Evolutionary conservation across 2,888 invertebrate genomes (phyloP), one percentile per base, ranked within the genome.

Genomic region (Oscheius sp.): DNA sequence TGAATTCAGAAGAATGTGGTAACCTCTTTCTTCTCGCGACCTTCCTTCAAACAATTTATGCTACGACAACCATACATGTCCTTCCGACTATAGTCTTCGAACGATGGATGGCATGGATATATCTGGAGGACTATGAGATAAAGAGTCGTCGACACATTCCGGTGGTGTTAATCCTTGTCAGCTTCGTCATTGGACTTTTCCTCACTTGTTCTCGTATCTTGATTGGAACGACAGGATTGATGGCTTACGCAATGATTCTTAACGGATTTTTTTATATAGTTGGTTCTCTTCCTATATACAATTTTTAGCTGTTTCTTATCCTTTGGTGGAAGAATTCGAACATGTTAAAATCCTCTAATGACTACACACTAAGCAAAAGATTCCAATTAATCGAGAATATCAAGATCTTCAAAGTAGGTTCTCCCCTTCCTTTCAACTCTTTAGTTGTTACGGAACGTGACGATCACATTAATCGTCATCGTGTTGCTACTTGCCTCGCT

Each of bases 1-100:
- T 12, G 4, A 17, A 17, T 41, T 12, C 41, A 41, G 41, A 50
- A 14, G 26, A 26, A 20, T 54, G 54, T 12, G 17, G 20, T 20
- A 5, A 14, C 17, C 17, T 54, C 54, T 54, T 22, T n/a, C 14
- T 20, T 2, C 1, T 54, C n/a, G 54, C 54, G n/a, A 36, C 20
- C 33, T 54, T 32, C 22, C 33, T 54, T 2, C 54, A 54, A 33
- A 17, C 20, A 12, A 14, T 54, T 12, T 54, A 54, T 33, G 54
- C 54, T 12, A 6, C 14, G 1, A 54, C 54, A 33, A 17, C 33
- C 2, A 33, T 54, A 22, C 54, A 54, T 12, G 33, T 54, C 20
- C 32, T 54, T 6, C 54, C 54, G n/a, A n/a, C 54, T 32, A 22
- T 54, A 8, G 54, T 54, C 33, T 54, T 33, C 24, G 54, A 54